Evolutionary conservation across 1,140 invertebrate genomes (phyloP), one percentile per base, ranked within the genome.

Genomic region (Eciton burchellii): DNA sequence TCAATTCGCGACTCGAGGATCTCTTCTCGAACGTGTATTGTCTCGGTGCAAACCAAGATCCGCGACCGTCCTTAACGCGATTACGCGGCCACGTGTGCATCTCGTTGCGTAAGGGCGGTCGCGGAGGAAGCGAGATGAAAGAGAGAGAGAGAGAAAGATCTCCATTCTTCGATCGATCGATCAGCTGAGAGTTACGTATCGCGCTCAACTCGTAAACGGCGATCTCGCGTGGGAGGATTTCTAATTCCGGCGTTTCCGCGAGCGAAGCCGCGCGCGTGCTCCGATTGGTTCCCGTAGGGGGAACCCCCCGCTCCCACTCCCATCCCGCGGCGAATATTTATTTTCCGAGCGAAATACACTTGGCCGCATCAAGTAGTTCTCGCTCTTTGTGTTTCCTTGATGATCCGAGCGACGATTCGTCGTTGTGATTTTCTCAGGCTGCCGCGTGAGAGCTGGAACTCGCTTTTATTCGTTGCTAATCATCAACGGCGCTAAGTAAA

Each of bases 51-150:
- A 71, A 66, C 74, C 74, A n/a, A n/a, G n/a, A n/a, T 43, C 19
- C 45, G 29, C 70, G 52, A 71, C n/a, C n/a, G n/a, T 71, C 24
- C 26, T 45, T 87, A 87, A 87, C 70, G 60, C 71, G 81, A 84
- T 87, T 86, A 81, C 1, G 16, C 16, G 35, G 29, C 63, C 56
- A 81, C 68, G 62, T 74, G 19, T 16, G 29, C 21, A 56, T 62
- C 24, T 8, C 21, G 16, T 85, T 85, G 45, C 74, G 60, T 86
- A 84, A 86, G 43, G 49, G 35, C 49, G 12, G n/a, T n/a, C n/a
- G n/a, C n/a, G n/a, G n/a, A n/a, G n/a, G n/a, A n/a, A n/a, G n/a
- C n/a, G n/a, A n/a, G n/a, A n/a, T n/a, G n/a, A n/a, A n/a, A n/a
- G n/a, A n/a, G n/a, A n/a, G n/a, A n/a, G n/a, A n/a, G n/a, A n/a